These are phyloP conservation scores for Eugnorisma glareosa DNA, from an alignment of 2,888 invertebrate species.

Conservation along the genomic window DNA sequence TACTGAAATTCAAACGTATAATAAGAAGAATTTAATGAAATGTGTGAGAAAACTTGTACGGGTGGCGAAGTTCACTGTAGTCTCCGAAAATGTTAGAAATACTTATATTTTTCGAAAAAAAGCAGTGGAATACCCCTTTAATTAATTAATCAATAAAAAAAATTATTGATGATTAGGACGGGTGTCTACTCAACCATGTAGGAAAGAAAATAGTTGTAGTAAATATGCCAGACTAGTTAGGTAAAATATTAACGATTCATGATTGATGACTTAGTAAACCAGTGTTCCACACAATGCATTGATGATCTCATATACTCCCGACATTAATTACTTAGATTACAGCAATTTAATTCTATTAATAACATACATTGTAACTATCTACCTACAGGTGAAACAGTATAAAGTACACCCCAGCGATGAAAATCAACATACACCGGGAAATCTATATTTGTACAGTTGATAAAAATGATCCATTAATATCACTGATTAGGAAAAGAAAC, in stretches of 20 bases:
- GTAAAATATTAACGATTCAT: not conserved
- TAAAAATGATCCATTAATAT: slow-evolving; percentile 39
- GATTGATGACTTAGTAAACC: not conserved
- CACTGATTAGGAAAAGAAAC: slow-evolving; percentile 17
- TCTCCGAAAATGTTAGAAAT: not conserved
- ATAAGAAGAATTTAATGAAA: not conserved
- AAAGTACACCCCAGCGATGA: slow-evolving; percentile 7
- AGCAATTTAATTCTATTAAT: slow-evolving; percentile 11
- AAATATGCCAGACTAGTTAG: not conserved
- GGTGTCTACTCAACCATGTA: not conserved
- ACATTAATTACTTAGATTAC: slow-evolving; percentile 12
- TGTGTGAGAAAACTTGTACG: not conserved
- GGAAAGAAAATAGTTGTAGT: not conserved
- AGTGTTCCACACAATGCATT: slow-evolving; percentile 7
- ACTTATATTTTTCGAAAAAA: not conserved
- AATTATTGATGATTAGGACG: not conserved
- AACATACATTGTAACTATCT: not conserved
- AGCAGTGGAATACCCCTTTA: not conserved
- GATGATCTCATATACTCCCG: slow-evolving; percentile 33
- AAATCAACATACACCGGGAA: slow-evolving; percentile 18
- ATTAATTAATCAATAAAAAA: not conserved
- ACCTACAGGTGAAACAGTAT: not conserved
- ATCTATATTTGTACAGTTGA: slow-evolving; percentile 31
- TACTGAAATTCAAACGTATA: slow-evolving; percentile 13
- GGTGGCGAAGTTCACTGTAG: not conserved